Evolutionary conservation across 2,113 vertebrate genomes (phyloP).

Genomic region (Calyptommatus sinebrachiatus): DNA sequence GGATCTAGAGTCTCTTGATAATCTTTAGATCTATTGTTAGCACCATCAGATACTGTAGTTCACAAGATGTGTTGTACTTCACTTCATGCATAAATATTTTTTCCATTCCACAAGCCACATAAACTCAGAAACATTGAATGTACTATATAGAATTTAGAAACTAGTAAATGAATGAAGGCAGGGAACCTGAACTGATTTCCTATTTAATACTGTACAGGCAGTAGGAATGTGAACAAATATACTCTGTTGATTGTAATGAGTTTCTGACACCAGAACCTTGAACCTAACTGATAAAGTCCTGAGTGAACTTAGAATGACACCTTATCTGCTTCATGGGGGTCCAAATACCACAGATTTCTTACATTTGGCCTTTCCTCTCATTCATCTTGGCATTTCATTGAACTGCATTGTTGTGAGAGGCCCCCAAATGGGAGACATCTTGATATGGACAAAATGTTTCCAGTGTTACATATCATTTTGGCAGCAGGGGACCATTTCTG

Average conservation of each 20-base stretch:
- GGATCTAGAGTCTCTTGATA: no score
- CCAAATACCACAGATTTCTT: slow-evolving; percentile 2
- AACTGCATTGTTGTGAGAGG: slow-evolving; percentile 19
- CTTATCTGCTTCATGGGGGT: slow-evolving; percentile 11
- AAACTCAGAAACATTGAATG: background rate
- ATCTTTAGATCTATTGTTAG: background rate
- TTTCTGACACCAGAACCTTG: background rate
- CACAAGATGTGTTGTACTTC: background rate
- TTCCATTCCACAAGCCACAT: background rate
- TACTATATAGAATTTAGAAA: background rate
- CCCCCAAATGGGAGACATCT: slow-evolving; percentile 18
- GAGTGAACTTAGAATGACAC: slow-evolving; percentile 5
- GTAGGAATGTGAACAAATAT: slow-evolving; percentile 18
- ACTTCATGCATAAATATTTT: background rate
- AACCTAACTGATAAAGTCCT: background rate
- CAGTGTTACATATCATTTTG: slow-evolving; percentile 22
- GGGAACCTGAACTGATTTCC: slow-evolving; percentile 4
- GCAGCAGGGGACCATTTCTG: background rate
- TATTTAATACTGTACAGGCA: background rate
- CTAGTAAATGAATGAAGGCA: background rate
- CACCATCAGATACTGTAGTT: background rate
- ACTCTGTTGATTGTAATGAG: slow-evolving; percentile 9
- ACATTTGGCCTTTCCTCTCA: slow-evolving; percentile 25
- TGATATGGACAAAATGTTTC: slow-evolving; percentile 41
- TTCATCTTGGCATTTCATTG: slow-evolving; percentile 30